Conservation (phyloP, 2,113 vertebrate species). For the Esox niger region DNA sequence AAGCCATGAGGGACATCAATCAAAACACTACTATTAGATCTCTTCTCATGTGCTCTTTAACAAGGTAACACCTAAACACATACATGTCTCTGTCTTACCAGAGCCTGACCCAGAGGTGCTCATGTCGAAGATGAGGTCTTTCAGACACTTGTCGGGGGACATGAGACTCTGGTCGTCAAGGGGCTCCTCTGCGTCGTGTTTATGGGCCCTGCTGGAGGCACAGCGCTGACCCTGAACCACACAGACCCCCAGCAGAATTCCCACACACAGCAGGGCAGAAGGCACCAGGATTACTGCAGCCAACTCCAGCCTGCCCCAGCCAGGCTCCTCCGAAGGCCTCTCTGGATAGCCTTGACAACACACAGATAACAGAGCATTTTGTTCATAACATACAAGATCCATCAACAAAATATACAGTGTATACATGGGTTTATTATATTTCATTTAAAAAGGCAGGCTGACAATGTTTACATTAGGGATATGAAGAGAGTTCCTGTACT, state of each 20-base stretch:
- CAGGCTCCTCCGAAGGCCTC: constrained; percentile 52
- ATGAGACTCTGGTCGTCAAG: constrained; percentile 79
- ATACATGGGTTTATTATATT: not conserved
- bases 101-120: constrained; percentile 93
- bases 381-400: too few species aligned
- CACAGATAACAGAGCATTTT: constrained; percentile 11
- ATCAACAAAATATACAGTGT: not conserved
- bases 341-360: constrained; percentile 42
- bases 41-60: not conserved
- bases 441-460: too few species aligned
- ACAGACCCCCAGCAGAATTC: constrained; percentile 66
- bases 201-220: constrained; percentile 61
- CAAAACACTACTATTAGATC: not conserved
- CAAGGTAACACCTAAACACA: constrained; percentile 6
- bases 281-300: constrained; percentile 74
- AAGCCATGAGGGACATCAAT: not conserved
- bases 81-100: constrained; percentile 62
- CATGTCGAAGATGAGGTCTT: constrained; percentile 91
- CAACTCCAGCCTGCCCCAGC: constrained; percentile 68
- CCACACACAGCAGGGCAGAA: constrained; percentile 72
- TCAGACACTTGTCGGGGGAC: constrained; percentile 81
- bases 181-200: constrained; percentile 80
- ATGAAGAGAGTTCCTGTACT: too few species aligned
- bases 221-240: constrained; percentile 68
- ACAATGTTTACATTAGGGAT: too few species aligned